Base-by-base conservation (phyloP, 2,888 invertebrate species). In the Lasioglossum malachurum region DNA sequence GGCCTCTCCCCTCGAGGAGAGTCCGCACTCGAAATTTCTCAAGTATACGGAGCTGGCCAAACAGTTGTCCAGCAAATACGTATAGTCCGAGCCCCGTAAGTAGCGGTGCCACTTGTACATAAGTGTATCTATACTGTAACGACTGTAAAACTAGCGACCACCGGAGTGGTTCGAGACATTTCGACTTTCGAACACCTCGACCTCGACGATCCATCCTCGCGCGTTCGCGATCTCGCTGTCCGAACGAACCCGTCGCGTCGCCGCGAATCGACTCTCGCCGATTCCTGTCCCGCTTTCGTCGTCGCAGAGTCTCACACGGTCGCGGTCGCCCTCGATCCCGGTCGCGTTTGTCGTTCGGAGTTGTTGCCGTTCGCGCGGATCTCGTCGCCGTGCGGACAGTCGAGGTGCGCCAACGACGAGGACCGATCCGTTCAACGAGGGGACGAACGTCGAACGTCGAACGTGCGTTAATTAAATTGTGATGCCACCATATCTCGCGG, bases 31-130 rank as follows among this genome's bases (percentile, higher is more conserved):
- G 93, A 99, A 99, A 96, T 99, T 99, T 96, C 97, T 99, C 93
- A 99, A 99, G 96, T 99, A 99, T 96, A 99, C 99, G 95, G 99
- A 99, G 96, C 97, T 99, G 96, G 99, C 99, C 94, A 99, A 99
- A 96, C 99, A 99, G 96, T 96, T 99, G 95, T 99, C 99, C 95
- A 99, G 98, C 96, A 99, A 99, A 96, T 99, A 98, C 96, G 98
- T 98, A 97, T 98, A 97, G 97, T 96, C 94, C 95, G 95, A 94
- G 94, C 93, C 93, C 94, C 94, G 94, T 94, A 94, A 94, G 94
- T 94, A 96, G 96, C 96, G 96, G 96, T 94, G 95, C 94, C 94
- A 93, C 92, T 92, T 95, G 95, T 95, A 95, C 94, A 95, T 95
- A 95, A 94, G 92, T 95, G 95, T 95, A 95, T 95, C 94, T 95